These are phyloP conservation scores for Drosophila littoralis DNA, from an alignment of 1,140 invertebrate genomes.

Conservation along the genomic window DNA sequence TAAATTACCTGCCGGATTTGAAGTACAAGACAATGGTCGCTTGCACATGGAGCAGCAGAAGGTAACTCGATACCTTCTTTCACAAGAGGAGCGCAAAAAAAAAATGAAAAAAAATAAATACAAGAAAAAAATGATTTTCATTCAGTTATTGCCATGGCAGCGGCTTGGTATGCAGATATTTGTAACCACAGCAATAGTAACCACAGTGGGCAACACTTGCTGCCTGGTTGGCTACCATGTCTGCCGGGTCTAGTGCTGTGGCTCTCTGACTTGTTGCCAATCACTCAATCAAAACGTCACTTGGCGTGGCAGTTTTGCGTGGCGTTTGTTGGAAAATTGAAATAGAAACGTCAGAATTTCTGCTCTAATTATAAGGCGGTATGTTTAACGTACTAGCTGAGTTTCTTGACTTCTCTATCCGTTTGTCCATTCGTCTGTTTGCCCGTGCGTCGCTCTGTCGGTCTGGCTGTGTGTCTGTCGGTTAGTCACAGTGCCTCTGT, in stretches of 20 bases:
- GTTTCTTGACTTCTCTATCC: conserved; percentile 74
- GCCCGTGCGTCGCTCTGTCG: conserved; percentile 30
- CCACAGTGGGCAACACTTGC: conserved; percentile 79
- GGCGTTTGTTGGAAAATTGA: conserved; percentile 82
- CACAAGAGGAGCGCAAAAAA: conserved; percentile 58
- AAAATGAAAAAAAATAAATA: conserved; percentile 1
- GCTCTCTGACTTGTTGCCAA: conserved; percentile 79
- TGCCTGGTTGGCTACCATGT: conserved; percentile 73
- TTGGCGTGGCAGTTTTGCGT: conserved; percentile 82
- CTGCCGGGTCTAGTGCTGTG: conserved; percentile 22
- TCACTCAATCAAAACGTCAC: conserved; percentile 84
- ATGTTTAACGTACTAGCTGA: conserved; percentile 75
- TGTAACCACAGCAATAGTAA: conserved; percentile 63
- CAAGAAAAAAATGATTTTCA: conserved; percentile 65
- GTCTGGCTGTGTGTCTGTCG: conserved; percentile 16
- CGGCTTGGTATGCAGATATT: conserved; percentile 76
- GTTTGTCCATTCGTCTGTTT: conserved; percentile 44
- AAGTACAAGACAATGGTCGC: conserved; percentile 58
- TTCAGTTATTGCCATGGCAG: conserved; percentile 68
- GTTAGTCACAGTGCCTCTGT: conserved; percentile 43
- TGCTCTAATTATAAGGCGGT: conserved; percentile 84
- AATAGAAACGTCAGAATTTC: conserved; percentile 84
- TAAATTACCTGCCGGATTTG: conserved; percentile 77
- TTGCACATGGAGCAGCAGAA: conserved; percentile 24
- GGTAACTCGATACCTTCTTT: conserved; percentile 79